Percentiles rank a stretch among this genome's conserved stretches.
Evolutionary conservation across 2,797 vertebrate genomes (phyloP).

Genomic region (Eupleurogrammus muticus): DNA sequence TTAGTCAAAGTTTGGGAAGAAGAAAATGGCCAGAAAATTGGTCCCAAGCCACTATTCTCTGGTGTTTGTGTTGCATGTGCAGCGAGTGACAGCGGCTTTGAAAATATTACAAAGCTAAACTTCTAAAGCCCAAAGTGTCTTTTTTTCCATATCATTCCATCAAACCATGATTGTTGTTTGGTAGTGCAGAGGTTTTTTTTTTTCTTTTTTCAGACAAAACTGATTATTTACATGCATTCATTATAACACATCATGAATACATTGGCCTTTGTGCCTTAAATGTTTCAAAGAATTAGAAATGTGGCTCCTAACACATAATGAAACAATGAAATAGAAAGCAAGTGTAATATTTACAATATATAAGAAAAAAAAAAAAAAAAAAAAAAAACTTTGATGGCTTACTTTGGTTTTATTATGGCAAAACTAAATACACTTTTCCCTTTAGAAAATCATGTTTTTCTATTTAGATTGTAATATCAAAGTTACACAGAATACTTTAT

Average conservation of each 20-base stretch:
- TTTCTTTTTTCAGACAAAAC: background rate
- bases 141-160: background rate
- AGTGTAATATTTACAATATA: background rate
- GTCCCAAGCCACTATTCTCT: background rate
- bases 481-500: too few species aligned
- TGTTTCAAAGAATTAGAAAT: too few species aligned
- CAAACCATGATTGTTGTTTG: background rate
- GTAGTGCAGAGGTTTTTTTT: background rate
- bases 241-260: background rate
- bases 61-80: background rate
- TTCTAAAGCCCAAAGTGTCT: background rate
- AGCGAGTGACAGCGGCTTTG: background rate
- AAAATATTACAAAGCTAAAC: background rate
- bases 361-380: too few species aligned
- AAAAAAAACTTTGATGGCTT: too few species aligned
- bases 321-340: background rate
- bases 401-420: too few species aligned
- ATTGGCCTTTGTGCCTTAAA: too few species aligned
- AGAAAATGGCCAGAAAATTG: conserved; percentile 10
- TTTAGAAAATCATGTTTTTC: too few species aligned
- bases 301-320: too few species aligned
- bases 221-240: background rate
- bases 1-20: conserved; percentile 16
- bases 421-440: too few species aligned
- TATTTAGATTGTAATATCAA: too few species aligned